Conservation (phyloP, 1,140 invertebrate genomes). For the Armadillidium nasatum region DNA sequence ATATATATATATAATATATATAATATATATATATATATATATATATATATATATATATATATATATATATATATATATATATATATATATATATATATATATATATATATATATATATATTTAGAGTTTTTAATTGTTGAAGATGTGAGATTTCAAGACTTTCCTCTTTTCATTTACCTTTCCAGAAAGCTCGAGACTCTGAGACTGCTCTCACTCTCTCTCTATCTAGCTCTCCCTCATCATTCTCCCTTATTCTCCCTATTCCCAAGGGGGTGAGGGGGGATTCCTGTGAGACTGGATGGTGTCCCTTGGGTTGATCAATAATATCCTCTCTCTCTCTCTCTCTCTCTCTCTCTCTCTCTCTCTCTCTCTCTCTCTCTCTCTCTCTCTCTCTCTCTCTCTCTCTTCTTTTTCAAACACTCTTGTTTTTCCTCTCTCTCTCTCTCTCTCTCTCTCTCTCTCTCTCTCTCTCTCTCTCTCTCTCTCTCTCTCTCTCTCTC, state of each 20-base stretch:
- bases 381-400: neutral
- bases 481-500: too few species aligned
- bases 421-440: neutral
- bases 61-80: too few species aligned
- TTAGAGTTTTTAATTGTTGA: too few species aligned
- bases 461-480: neutral
- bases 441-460: slow-evolving; percentile 11
- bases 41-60: too few species aligned
- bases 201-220: slow-evolving; percentile 17
- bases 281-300: slow-evolving; percentile 21
- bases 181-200: neutral
- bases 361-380: neutral
- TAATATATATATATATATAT: too few species aligned
- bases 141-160: too few species aligned
- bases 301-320: slow-evolving; percentile 29
- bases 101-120: too few species aligned
- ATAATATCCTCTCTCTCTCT: slow-evolving; percentile 13
- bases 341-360: neutral
- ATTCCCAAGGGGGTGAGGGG: slow-evolving; percentile 17
- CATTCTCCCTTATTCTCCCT: slow-evolving; percentile 12
- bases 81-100: too few species aligned
- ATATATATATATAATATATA: too few species aligned
- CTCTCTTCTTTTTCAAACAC: neutral
- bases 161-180: too few species aligned
- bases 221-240: neutral